Conservation (phyloP, 2,113 vertebrate genomes). For the Helogale parvula region DNA sequence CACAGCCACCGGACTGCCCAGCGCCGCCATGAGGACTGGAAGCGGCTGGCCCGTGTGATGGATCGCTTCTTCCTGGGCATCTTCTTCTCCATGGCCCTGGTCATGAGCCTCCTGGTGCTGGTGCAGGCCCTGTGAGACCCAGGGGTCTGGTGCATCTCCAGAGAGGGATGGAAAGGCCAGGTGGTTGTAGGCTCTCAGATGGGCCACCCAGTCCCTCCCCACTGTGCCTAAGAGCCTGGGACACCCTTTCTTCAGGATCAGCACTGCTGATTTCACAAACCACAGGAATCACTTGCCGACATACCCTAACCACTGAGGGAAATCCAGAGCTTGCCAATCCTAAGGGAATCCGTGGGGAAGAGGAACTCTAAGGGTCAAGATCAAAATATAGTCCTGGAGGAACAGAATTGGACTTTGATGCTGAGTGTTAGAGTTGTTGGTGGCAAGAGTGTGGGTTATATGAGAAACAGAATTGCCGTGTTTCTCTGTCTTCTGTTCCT, state of each 20-base stretch:
- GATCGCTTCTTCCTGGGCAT: conserved; percentile 95
- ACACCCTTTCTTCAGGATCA: conserved; percentile 43
- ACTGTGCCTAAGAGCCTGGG: conserved; percentile 75
- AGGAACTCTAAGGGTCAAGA: background rate
- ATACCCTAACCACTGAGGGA: background rate
- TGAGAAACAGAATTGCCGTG: background rate
- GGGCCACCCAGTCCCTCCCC: conserved; percentile 78
- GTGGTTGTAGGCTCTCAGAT: conserved; percentile 48
- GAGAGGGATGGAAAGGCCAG: background rate
- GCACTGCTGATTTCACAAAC: background rate
- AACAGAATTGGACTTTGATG: background rate
- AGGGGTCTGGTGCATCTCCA: background rate
- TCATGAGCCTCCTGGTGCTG: conserved; percentile 93
- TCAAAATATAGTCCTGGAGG: background rate
- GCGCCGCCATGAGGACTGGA: conserved; percentile 90
- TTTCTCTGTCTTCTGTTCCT: background rate
- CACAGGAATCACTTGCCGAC: background rate
- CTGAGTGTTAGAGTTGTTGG: background rate
- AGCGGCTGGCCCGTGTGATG: conserved; percentile 92
- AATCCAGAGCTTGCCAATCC: background rate
- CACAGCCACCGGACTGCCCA: conserved; percentile 89
- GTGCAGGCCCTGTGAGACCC: conserved; percentile 87
- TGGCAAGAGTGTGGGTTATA: background rate
- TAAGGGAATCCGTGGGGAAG: background rate
- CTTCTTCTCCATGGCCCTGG: conserved; percentile 94